Percentiles rank a stretch among this genome's conserved stretches.
phyloP scores from a whole-genome alignment of 2,797 vertebrate species.

The Xerus rutilus region DNA sequence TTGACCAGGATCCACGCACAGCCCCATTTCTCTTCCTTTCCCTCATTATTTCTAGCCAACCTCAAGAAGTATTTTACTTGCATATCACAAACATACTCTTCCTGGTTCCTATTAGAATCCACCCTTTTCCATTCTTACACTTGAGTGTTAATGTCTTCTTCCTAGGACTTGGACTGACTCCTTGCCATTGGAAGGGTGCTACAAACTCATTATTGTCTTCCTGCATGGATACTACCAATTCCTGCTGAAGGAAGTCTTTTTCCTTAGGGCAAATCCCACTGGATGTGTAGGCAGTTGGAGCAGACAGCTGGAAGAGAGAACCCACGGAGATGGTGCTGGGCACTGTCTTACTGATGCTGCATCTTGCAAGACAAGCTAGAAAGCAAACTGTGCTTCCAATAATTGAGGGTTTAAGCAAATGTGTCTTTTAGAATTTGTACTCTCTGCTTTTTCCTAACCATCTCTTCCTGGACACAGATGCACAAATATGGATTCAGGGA shows the following conservation, averaged over 20 bases:
- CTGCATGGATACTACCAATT: background rate
- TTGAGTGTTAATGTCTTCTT: background rate
- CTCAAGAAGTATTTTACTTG: background rate
- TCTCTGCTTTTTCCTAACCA: background rate
- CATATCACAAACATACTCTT: background rate
- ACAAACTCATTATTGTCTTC: background rate
- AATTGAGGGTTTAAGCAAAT: background rate
- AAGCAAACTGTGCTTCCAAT: background rate
- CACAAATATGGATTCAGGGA: background rate
- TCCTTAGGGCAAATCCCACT: background rate
- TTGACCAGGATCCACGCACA: background rate
- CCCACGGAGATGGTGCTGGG: background rate
- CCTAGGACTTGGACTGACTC: background rate
- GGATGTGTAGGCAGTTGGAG: background rate
- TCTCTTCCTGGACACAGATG: background rate
- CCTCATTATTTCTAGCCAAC: constrained; percentile 6
- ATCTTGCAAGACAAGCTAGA: background rate
- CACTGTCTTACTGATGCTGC: background rate
- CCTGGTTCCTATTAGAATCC: background rate
- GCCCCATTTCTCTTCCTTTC: background rate
- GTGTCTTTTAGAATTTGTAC: background rate
- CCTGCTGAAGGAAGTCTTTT: background rate
- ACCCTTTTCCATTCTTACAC: background rate
- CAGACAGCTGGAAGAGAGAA: background rate
- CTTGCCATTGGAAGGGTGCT: background rate